Evolutionary conservation across 2,888 invertebrate genomes (phyloP).

Genomic region (Drymonia ruficornis): DNA sequence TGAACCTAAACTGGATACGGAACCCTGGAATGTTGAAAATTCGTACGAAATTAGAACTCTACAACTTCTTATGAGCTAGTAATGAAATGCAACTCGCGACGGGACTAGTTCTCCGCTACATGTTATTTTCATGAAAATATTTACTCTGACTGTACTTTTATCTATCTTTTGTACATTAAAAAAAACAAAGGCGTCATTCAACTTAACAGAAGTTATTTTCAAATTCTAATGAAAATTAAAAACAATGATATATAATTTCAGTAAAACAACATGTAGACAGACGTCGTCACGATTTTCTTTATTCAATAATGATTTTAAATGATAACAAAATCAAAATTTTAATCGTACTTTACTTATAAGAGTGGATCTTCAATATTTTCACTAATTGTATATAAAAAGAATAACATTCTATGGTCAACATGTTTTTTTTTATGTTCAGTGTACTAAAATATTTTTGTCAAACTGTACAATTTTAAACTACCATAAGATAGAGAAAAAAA

Average conservation of each 20-base stretch:
- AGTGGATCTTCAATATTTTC: constrained; percentile 37
- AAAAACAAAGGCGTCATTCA: background rate
- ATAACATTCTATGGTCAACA: constrained; percentile 43
- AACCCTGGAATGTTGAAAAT: constrained; percentile 80
- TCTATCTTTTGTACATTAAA: constrained; percentile 3
- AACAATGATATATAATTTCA: constrained; percentile 42
- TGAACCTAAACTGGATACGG: constrained; percentile 58
- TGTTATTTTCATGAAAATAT: constrained; percentile 61
- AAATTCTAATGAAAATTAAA: constrained; percentile 9
- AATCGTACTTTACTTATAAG: constrained; percentile 39
- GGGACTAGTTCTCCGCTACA: constrained; percentile 76
- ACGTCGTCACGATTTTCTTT: constrained; percentile 68
- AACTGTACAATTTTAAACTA: background rate
- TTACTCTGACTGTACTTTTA: constrained; percentile 21
- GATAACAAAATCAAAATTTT: constrained; percentile 34
- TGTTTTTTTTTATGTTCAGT: constrained; percentile 29
- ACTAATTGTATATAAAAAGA: constrained; percentile 40
- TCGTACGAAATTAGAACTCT: constrained; percentile 67
- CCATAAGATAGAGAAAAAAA: no score
- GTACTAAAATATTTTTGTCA: constrained; percentile 28
- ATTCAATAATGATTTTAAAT: constrained; percentile 47
- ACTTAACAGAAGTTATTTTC: background rate
- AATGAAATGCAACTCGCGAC: constrained; percentile 77
- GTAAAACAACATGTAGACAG: constrained; percentile 72
- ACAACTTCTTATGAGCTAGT: constrained; percentile 65